phyloP scores from a whole-genome alignment of 2,888 invertebrate genomes.

The Physocephala rufipes region DNA sequence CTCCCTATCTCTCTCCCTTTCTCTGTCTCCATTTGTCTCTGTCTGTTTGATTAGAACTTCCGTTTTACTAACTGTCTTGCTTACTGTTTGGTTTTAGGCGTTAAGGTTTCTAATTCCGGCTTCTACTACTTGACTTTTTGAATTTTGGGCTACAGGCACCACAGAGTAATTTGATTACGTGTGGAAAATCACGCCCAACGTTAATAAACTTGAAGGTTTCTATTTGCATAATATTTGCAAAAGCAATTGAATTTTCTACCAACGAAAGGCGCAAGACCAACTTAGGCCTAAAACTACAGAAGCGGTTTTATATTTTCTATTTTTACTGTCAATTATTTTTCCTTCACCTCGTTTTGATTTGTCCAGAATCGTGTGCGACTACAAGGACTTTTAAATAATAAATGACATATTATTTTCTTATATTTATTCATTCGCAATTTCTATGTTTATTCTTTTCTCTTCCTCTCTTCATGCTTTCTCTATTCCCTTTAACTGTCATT shows the following conservation, averaged over 20 bases:
- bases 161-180: background rate
- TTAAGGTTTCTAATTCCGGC: background rate
- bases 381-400: too few relatives aligned
- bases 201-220: constrained; percentile 38
- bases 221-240: constrained; percentile 63
- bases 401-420: background rate
- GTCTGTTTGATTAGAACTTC: background rate
- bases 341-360: too few relatives aligned
- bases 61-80: background rate
- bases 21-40: too few relatives aligned
- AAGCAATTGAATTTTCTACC: constrained; percentile 59
- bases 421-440: background rate
- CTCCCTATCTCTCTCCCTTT: too few relatives aligned
- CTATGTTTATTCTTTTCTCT: background rate
- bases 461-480: background rate
- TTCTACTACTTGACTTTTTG: background rate
- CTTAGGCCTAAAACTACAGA: background rate
- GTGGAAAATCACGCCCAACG: constrained; percentile 49
- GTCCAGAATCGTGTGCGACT: too few relatives aligned
- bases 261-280: background rate
- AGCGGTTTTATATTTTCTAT: background rate
- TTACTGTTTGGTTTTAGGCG: background rate
- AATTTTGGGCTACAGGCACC: background rate
- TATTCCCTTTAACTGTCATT: too few relatives aligned
- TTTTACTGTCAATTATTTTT: too few relatives aligned